Base-by-base conservation (phyloP, 2,113 vertebrate genomes). In the Pristiophorus japonicus region DNA sequence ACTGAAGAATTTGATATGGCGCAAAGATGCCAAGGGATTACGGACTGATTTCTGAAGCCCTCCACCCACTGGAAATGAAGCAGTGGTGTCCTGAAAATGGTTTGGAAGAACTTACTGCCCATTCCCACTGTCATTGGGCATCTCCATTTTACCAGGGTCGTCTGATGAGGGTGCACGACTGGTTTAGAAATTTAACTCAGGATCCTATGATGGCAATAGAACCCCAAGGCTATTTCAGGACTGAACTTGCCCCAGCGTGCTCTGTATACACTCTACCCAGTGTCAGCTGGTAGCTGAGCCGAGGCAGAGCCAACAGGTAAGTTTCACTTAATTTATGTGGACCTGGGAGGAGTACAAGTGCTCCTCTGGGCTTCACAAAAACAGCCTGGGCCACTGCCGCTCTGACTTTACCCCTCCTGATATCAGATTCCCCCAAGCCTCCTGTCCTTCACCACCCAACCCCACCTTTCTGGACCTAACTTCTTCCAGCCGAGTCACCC, bases 1-100 rank as follows among this genome's bases (percentile, higher is more conserved):
- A 97, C 98, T 97, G 96, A 92, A 97, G 97, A 96, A 96, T 96
- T 97, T 96, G 95, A 96, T 95, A 96, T 87, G 59, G 95, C 65
- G 84, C 96, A 96, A 96, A 97, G 96, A 3, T 87, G 96, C 95
- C 95, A 96, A 96, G 96, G 96, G 96, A 96, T 96, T 96, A 97
- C 93, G 95, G 96, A 18, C 81, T 92, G 67, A 87, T 27, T 87
- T 27, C 30, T 51, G 7, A 27, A 45, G 47, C 1, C 42, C 30
- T 10, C 47, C 84, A 10, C 4, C 24, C 22, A 47, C 20, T 47
- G 22, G 24, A 27, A 87, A 27, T 51, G 3, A 42, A 87, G 8
- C 84, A 87, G 22, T 24, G 1, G 10, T 51, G 45, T 18, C 45
- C 42, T 87, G 22, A 22, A 27, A 45, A 87, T 87, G 45, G 84